Conservation (phyloP, 2,797 vertebrate genomes). For the Numenius phaeopus region DNA sequence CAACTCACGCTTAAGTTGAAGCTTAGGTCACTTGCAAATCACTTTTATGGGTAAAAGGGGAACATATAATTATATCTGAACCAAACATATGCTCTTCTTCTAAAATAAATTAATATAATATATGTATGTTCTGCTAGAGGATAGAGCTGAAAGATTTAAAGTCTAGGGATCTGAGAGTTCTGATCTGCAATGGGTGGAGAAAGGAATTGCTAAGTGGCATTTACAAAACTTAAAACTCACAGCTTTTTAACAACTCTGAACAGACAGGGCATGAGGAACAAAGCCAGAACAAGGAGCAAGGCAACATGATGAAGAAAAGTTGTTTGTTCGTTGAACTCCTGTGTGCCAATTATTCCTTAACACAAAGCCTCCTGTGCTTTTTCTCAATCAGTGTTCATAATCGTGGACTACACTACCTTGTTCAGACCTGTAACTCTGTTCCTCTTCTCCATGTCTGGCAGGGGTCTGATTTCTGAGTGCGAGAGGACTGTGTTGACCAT, state of each 20-base stretch:
- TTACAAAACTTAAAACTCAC: conserved; percentile 37
- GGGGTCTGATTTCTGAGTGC: neutral
- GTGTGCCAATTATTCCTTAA: conserved; percentile 48
- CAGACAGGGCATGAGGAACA: neutral
- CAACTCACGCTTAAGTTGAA: neutral
- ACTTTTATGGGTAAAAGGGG: neutral
- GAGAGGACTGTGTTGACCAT: conserved; percentile 45
- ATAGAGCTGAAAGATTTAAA: neutral
- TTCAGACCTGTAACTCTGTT: neutral
- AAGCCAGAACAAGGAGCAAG: neutral
- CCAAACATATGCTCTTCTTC: neutral
- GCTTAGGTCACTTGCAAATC: neutral
- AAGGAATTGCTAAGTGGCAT: neutral
- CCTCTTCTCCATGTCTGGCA: conserved; percentile 21
- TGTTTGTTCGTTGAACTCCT: conserved; percentile 21
- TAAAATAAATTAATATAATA: neutral
- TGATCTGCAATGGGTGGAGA: conserved; percentile 35
- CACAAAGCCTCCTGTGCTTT: conserved; percentile 40
- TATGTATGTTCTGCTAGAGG: neutral
- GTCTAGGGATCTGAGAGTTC: neutral
- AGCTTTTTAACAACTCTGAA: neutral
- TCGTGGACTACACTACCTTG: conserved; percentile 17
- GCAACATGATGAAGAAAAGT: neutral
- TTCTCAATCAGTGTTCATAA: conserved; percentile 48
- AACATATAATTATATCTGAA: neutral